Conservation (phyloP, 1,140 invertebrate genomes). For the Micrasema minimum region DNA sequence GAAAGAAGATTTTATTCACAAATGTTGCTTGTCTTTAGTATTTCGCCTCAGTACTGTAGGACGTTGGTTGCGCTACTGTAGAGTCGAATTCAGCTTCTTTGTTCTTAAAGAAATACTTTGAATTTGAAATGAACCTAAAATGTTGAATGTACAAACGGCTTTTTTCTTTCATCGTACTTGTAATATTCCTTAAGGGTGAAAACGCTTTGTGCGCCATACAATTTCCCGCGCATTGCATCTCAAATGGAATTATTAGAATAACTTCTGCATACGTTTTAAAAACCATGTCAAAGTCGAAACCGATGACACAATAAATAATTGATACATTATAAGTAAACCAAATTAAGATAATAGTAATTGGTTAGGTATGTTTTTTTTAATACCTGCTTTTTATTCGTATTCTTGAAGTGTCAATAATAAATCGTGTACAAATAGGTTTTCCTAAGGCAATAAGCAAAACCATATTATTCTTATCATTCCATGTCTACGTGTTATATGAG, state of each 20-base stretch:
- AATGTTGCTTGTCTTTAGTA: conserved; percentile 31
- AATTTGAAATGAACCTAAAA: conserved; percentile 54
- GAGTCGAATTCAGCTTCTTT: conserved; percentile 47
- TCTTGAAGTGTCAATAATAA: no score
- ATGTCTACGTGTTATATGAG: no score
- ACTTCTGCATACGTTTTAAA: conserved; percentile 37
- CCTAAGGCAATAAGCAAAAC: no score
- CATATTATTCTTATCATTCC: no score
- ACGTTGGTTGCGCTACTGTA: not conserved
- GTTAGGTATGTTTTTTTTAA: not conserved
- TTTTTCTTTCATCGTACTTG: conserved; percentile 34
- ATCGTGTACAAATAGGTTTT: no score
- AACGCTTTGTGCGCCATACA: conserved; percentile 40
- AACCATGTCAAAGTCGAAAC: conserved; percentile 35
- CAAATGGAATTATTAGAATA: conserved; percentile 51
- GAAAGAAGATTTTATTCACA: no score
- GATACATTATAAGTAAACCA: not conserved
- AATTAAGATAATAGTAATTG: not conserved
- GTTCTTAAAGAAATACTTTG: conserved; percentile 51
- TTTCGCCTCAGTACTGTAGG: not conserved
- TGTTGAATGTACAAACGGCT: conserved; percentile 41
- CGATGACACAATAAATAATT: not conserved
- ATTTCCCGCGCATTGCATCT: conserved; percentile 42
- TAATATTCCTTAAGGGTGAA: conserved; percentile 49
- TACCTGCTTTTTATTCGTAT: no score